Base-by-base conservation (phyloP, 1,140 invertebrate species). In the Leptonema lineaticorne region DNA sequence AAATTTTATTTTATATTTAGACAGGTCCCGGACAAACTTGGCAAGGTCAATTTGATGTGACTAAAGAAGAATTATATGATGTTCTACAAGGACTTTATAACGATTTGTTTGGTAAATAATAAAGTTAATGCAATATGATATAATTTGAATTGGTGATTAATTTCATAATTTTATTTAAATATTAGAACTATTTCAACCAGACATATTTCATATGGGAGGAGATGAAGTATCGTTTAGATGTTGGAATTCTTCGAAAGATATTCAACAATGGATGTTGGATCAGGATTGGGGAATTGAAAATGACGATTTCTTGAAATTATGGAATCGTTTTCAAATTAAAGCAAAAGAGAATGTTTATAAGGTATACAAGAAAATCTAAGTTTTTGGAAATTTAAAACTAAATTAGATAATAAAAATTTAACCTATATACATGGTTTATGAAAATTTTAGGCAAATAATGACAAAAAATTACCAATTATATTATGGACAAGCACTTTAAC, bases 201-300 rank as follows among this genome's bases (percentile, higher is more conserved):
- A 92, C 73, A 79, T 94, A 0, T 94, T 94, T 77, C 93, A 95
- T 74, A 93, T 94, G 91, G 93, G 93, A 24, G 93, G 92, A 0
- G 92, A 94, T 75, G 92, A 95, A 75, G 91, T 92, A 0, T 88
- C 85, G 46, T 77, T 89, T 14, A 79, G 81, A 27, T 94, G 92
- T 75, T 95, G 93, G 93, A 92, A 90, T 73, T 84, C 86, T 2
- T 89, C 87, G 0, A 72, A 76, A 6, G 78, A 79, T 16, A 90
- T 95, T 71, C 84, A 81, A 41, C 76, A 87, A 3, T 93, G 89
- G 86, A 92, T 95, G 89, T 37, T 77, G 56, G 78, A 83, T 0
- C 80, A 87, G 74, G 79, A 84, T 5, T 88, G 88, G 87, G 77
- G 79, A 68, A 74, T 86, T 45, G 71, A 83, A 8, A 83, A 88